These are phyloP conservation scores for Choreutis nemorana DNA, from an alignment of 2,888 invertebrate genomes.

Conservation along the genomic window DNA sequence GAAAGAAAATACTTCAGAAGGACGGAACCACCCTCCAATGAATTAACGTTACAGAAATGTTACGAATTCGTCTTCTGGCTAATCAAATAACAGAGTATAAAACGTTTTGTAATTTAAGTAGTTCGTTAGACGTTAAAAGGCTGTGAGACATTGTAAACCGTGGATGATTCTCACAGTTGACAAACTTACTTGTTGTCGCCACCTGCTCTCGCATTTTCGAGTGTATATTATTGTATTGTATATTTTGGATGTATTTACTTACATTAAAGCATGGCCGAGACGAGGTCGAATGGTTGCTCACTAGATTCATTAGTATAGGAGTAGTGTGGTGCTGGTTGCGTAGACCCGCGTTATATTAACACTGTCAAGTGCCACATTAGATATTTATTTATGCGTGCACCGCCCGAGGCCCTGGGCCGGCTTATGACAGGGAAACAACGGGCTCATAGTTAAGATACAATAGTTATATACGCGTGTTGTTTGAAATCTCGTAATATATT, in stretches of 20 bases:
- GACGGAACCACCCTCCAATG: too few species aligned
- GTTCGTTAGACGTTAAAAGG: slow-evolving; percentile 4
- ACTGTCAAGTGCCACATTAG: slow-evolving; percentile 52
- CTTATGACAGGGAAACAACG: slow-evolving; percentile 48
- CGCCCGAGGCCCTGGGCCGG: neutral
- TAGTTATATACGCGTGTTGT: slow-evolving; percentile 54
- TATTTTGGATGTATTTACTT: slow-evolving; percentile 64
- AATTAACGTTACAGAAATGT: too few species aligned
- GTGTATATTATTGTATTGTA: slow-evolving; percentile 36
- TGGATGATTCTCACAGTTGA: slow-evolving; percentile 29
- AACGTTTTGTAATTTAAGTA: slow-evolving; percentile 3
- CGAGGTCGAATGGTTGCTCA: slow-evolving; percentile 59
- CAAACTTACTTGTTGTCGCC: slow-evolving; percentile 21
- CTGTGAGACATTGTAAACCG: slow-evolving; percentile 12
- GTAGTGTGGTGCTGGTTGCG: slow-evolving; percentile 44
- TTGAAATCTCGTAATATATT: slow-evolving; percentile 66
- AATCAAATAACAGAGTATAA: too few species aligned
- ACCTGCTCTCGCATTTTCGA: slow-evolving; percentile 32
- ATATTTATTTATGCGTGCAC: slow-evolving; percentile 30
- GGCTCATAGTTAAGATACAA: slow-evolving; percentile 43
- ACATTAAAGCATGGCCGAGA: slow-evolving; percentile 29
- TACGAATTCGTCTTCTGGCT: too few species aligned
- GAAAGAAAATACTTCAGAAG: too few species aligned
- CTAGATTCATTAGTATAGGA: slow-evolving; percentile 50
- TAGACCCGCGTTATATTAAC: slow-evolving; percentile 14